Evolutionary conservation across 2,888 invertebrate genomes (phyloP), one percentile per base, ranked within the genome.

Genomic region (Drosophila atripex): DNA sequence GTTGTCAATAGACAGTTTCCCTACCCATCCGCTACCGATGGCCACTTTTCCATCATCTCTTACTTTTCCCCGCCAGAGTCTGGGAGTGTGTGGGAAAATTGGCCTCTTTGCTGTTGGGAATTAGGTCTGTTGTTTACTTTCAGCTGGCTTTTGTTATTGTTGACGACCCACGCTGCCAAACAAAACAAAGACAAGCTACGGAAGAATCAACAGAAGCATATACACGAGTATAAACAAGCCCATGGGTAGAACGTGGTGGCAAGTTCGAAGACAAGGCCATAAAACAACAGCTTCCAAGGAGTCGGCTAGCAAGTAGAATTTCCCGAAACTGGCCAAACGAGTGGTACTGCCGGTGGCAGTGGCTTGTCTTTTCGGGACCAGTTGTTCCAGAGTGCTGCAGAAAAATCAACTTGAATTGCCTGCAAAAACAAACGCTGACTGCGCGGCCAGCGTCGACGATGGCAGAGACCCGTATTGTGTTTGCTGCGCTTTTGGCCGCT

Each of bases 71-170:
- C 28, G 11, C 21, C 55, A 38, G 45, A 47, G 21, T 12, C 30
- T 23, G 28, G 14, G 23, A n/a, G 30, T 32, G 52, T 65, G 66
- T 72, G 68, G 72, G 71, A 71, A 69, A 57, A 71, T 71, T 53
- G 50, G 66, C 57, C 61, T 53, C 41, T 70, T 56, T 73, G 71
- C 71, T 75, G 74, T 84, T 88, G 87, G 83, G 86, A 87, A 87
- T 80, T 77, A 69, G 88, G 87, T 79, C 86, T 77, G 74, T 73
- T 61, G 74, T 78, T 77, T 84, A 77, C 88, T 86, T 82, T 85
- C 75, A 63, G 74, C 71, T 68, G 72, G 53, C 58, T 76, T 71
- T 75, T 72, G 57, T 69, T 72, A 68, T 69, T 47, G 49, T 57
- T 50, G 59, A 23, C 50, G 64, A 71, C 53, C 75, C 66, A 55